Evolutionary conservation across 2,113 vertebrate species (phyloP).

Genomic region (Lepidothrix coronata): DNA sequence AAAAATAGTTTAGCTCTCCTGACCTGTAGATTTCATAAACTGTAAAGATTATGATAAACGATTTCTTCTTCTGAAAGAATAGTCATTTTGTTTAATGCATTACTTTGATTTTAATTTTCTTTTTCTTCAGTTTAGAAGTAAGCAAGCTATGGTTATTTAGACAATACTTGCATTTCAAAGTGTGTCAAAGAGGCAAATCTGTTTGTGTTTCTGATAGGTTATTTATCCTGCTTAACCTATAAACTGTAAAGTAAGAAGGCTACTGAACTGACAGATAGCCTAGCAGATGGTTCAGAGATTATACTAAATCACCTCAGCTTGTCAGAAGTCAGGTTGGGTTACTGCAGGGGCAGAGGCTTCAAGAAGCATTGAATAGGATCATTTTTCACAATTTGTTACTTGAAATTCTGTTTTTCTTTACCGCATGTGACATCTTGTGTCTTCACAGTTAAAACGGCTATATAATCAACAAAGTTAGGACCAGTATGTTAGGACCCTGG

Average conservation of each 20-base stretch:
- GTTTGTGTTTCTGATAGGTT: neutral
- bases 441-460: neutral
- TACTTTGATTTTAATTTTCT: neutral
- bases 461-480: neutral
- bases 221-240: slow-evolving; percentile 28
- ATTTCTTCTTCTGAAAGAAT: neutral
- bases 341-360: neutral
- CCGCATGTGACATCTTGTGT: neutral
- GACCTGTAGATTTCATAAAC: neutral
- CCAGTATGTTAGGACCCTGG: neutral
- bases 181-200: neutral
- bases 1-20: neutral
- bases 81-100: neutral
- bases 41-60: neutral
- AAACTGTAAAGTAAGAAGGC: neutral
- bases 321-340: slow-evolving; percentile 4
- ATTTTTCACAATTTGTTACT: neutral
- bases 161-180: neutral
- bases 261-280: neutral
- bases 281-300: neutral
- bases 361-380: neutral
- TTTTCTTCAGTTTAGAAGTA: neutral
- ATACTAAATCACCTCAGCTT: neutral
- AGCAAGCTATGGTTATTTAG: neutral
- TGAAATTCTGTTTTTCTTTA: slow-evolving; percentile 28